Evolutionary conservation across 2,113 vertebrate genomes (phyloP), one percentile per base, ranked within the genome.

Genomic region (Nipponia nippon): DNA sequence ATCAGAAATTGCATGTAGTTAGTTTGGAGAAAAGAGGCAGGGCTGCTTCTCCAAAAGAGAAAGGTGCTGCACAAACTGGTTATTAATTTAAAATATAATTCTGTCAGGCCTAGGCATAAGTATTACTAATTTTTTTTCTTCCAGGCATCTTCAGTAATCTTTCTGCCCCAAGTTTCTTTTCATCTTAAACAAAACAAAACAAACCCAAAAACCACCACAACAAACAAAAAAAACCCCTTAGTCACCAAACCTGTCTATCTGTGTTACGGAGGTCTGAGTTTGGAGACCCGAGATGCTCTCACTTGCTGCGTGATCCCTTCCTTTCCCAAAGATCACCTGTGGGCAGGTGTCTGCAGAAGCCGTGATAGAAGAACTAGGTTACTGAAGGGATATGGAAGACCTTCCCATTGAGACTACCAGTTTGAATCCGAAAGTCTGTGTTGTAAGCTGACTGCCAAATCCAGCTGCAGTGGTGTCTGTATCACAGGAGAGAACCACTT

Each of bases 141-240:
- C 55, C 14, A 29, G 21, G 34, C 11, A 50, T 75, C 32, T 62
- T 85, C 56, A 47, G 21, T 56, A n/a, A 76, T 77, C 22, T 65
- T 95, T 76, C 42, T 2, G 1, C 10, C 12, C 36, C 22, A 52
- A 50, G 10, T 56, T 93, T 46, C 59, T 82, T 84, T 70, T 73
- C 6, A 7, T 44, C 16, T 66, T 44, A 50, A 75, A 80, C 65
- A 76, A 26, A 4, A 14, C 21, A 59, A 91, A 56, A 11, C 11
- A 71, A 38, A 49, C 15, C 3, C 13, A 10, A 25, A 34, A 73
- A 16, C 7, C 2, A 20, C 34, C 10, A 30, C 36, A 29, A 59
- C 7, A 10, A 23, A 34, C 21, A 14, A 44, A 4, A 34, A 53
- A 46, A 29, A 8, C 1, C 0, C 6, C 20, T 56, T 82, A 34